These are phyloP conservation scores for Halcyon malimbica DNA, from an alignment of 2,113 vertebrate genomes.

Conservation along the genomic window DNA sequence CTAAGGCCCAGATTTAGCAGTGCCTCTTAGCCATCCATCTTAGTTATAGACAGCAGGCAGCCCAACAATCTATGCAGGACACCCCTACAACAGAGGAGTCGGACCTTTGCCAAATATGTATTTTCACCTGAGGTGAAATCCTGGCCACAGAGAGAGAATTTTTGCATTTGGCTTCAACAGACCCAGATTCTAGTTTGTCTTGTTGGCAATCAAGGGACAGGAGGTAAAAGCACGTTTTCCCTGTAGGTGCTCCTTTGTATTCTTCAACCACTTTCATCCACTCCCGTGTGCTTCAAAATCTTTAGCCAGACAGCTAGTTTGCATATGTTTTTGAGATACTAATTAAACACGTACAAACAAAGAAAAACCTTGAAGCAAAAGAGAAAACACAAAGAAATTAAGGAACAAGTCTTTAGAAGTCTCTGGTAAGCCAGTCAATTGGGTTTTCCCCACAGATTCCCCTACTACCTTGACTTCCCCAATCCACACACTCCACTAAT, in stretches of 20 bases:
- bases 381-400: conserved; percentile 66
- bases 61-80: background rate
- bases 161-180: background rate
- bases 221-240: conserved; percentile 56
- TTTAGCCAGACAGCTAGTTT: conserved; percentile 62
- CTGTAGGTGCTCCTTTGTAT: conserved; percentile 59
- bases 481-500: conserved; percentile 57
- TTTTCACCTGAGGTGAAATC: conserved; percentile 4
- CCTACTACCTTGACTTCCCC: conserved; percentile 56
- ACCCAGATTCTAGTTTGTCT: background rate
- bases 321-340: conserved; percentile 66
- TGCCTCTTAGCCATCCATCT: background rate
- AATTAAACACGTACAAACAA: conserved; percentile 71
- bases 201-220: conserved; percentile 32
- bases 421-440: conserved; percentile 12
- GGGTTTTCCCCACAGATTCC: conserved; percentile 65
- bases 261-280: conserved; percentile 62
- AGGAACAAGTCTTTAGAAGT: conserved; percentile 63
- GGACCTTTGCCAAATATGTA: background rate
- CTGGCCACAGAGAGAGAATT: background rate
- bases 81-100: background rate
- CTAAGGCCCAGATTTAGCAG: background rate
- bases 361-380: conserved; percentile 63
- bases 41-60: background rate
- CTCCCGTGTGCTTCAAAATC: conserved; percentile 44